A percentile compares a stretch with the other conserved stretches of the same genome.
phyloP scores from a whole-genome alignment of 2,113 vertebrate species.

The Periophthalmodon schlosseri region DNA sequence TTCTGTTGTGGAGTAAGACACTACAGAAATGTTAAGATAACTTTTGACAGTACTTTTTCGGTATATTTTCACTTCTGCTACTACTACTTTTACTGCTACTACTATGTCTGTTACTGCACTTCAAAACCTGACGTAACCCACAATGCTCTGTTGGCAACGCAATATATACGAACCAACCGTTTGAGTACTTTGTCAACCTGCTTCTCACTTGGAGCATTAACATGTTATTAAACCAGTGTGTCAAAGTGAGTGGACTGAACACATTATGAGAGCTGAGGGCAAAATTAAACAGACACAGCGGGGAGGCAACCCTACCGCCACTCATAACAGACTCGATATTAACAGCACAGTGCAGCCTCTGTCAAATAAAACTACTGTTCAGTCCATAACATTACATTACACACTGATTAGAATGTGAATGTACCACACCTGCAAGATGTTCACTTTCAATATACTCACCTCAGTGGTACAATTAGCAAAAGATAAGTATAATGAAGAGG shows the following conservation, averaged over 20 bases:
- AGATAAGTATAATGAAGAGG: neutral
- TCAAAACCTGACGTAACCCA: neutral
- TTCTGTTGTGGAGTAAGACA: neutral
- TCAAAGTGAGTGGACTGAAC: neutral
- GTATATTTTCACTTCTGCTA: neutral
- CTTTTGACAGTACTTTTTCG: no score
- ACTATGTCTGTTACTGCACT: neutral
- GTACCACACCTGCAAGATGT: neutral
- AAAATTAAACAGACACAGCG: neutral
- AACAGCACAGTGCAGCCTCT: neutral
- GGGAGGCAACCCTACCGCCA: neutral
- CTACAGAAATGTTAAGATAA: neutral
- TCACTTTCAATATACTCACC: neutral
- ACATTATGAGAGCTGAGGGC: neutral
- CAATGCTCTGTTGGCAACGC: no score
- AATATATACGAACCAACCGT: no score
- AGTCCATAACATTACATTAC: neutral
- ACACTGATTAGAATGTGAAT: neutral
- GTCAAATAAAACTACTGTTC: neutral
- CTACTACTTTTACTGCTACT: neutral
- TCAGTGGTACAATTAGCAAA: neutral
- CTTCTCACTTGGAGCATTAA: neutral
- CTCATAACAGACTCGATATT: neutral
- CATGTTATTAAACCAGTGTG: neutral
- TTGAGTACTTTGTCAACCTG: neutral